These are phyloP conservation scores for Alosa sapidissima DNA, from an alignment of 2,797 vertebrate genomes.

Conservation along the genomic window DNA sequence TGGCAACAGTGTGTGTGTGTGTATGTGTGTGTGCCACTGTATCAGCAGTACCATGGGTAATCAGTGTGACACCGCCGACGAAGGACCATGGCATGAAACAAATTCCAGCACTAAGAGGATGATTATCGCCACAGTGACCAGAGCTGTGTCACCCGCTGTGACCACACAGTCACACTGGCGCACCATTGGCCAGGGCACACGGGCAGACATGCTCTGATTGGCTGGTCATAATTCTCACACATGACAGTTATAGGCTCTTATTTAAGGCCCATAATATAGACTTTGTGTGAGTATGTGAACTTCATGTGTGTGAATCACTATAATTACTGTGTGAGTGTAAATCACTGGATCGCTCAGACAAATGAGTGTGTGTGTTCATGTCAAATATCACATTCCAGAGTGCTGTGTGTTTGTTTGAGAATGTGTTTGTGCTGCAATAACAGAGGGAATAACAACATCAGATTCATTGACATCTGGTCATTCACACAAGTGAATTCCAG, in stretches of 20 bases:
- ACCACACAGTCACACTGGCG: not conserved
- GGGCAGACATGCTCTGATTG: constrained; percentile 18
- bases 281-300: not conserved
- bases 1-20: not conserved
- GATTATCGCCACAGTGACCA: constrained; percentile 44
- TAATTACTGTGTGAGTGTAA: constrained; percentile 39
- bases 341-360: constrained; percentile 50
- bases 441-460: not conserved
- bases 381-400: constrained; percentile 1
- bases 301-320: constrained; percentile 15
- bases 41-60: constrained; percentile 30
- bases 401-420: constrained; percentile 48
- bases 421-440: not conserved
- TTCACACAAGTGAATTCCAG: not conserved
- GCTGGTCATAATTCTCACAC: constrained; percentile 32
- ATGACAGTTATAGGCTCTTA: constrained; percentile 38
- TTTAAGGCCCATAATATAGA: constrained; percentile 22
- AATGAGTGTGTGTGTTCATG: constrained; percentile 46
- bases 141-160: constrained; percentile 40
- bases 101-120: constrained; percentile 56
- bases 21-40: not conserved
- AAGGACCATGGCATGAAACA: constrained; percentile 57
- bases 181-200: constrained; percentile 13
- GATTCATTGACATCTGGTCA: not conserved
- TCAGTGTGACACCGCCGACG: constrained; percentile 31